phyloP scores from a whole-genome alignment of 1,140 invertebrate genomes.

The Magallana gigas region DNA sequence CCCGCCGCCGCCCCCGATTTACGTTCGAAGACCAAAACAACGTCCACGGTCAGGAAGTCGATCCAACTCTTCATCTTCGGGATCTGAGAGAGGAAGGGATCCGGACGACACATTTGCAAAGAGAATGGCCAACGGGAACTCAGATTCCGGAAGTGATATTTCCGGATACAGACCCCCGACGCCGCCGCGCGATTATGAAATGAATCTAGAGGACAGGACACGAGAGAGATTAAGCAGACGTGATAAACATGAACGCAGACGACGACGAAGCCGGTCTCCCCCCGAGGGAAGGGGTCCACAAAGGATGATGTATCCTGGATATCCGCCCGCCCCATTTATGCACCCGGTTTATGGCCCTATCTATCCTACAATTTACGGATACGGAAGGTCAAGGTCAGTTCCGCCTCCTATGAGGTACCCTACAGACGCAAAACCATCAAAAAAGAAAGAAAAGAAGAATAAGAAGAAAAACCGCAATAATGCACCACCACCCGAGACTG shows the following conservation, averaged over 20 bases:
- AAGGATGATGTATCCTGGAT: constrained; percentile 46
- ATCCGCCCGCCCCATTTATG: constrained; percentile 56
- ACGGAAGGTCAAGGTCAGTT: constrained; percentile 62
- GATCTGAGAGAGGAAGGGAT: constrained; percentile 57
- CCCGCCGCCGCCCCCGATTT: constrained; percentile 55
- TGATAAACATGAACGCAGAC: constrained; percentile 65
- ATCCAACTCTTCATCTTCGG: constrained; percentile 60
- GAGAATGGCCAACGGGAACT: constrained; percentile 52
- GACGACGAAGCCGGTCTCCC: constrained; percentile 12
- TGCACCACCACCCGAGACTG: constrained; percentile 61
- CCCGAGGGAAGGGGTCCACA: constrained; percentile 38
- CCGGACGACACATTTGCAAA: constrained; percentile 55
- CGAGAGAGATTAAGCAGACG: constrained; percentile 65
- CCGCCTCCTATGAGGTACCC: constrained; percentile 64
- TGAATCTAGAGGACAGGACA: constrained; percentile 38
- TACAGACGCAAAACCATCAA: constrained; percentile 44
- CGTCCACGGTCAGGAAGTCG: constrained; percentile 51
- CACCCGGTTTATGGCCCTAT: constrained; percentile 36
- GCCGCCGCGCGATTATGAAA: constrained; percentile 73
- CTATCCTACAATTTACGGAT: neutral
- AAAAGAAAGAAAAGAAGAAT: constrained; percentile 56
- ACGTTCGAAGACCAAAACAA: constrained; percentile 53
- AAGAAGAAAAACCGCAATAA: constrained; percentile 67
- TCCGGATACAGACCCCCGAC: constrained; percentile 67
- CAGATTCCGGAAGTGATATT: constrained; percentile 59